phyloP scores from a whole-genome alignment of 2,888 invertebrate species.

The Pandemis corylana region DNA sequence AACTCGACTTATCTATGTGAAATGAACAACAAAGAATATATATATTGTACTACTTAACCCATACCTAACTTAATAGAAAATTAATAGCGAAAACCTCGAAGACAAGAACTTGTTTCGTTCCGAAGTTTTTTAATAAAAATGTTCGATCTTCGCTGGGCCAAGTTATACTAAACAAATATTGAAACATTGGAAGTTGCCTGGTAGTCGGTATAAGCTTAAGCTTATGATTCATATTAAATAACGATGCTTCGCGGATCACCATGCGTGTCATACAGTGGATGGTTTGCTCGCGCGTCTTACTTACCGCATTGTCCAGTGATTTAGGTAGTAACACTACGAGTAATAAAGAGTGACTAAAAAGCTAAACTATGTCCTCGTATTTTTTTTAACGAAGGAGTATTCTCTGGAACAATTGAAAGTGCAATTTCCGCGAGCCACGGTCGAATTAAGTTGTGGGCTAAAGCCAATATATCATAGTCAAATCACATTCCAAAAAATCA shows the following conservation, averaged over 20 bases:
- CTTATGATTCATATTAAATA: background rate
- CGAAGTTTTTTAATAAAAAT: constrained; percentile 57
- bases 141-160: constrained; percentile 45
- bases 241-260: background rate
- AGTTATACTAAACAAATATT: constrained; percentile 11
- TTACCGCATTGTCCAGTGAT: background rate
- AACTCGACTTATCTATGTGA: background rate
- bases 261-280: background rate
- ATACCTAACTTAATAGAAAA: constrained; percentile 11
- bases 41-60: background rate
- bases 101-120: constrained; percentile 41
- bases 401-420: too few species aligned
- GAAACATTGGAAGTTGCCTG: constrained; percentile 12
- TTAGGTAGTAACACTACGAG: too few species aligned
- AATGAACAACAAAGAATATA: background rate
- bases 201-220: background rate
- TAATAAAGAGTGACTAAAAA: too few species aligned
- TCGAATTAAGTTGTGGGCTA: too few species aligned
- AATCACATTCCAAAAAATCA: background rate
- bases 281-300: background rate
- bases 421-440: too few species aligned
- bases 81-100: constrained; percentile 41
- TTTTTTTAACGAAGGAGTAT: too few species aligned
- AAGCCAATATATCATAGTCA: too few species aligned
- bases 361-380: too few species aligned